Evolutionary conservation across 1,140 invertebrate genomes (phyloP), one percentile per base, ranked within the genome.

Genomic region (Plectrocnemia conspersa): DNA sequence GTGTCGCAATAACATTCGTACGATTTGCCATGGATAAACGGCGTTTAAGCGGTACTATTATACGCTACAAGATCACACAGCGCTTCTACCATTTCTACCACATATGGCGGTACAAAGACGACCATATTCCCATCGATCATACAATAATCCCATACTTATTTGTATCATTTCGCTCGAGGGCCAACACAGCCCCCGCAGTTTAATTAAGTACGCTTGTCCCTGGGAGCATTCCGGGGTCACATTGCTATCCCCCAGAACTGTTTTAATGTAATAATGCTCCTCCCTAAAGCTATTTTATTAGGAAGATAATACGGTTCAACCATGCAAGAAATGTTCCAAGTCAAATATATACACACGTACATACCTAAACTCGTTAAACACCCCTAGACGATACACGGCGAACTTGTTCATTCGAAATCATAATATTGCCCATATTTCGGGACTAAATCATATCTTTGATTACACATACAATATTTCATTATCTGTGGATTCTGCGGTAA

Each of bases 111-210:
- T n/a, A n/a, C n/a, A n/a, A n/a, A n/a, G n/a, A n/a, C n/a, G n/a
- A 29, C n/a, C 27, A 29, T 29, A 29, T 15, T 29, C 11, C 49
- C 58, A 60, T 60, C 58, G 58, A 60, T 60, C 58, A 56, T 56
- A 54, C 32, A 60, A 54, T 60, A 60, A 60, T 60, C 58, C 54
- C 38, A 56, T 53, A 55, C 53, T 59, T 59, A 60, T 60, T 60
- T 60, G 58, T 60, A 60, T 56, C 49, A 48, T 56, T 56, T 46
- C 46, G 41, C 49, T 36, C 38, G 49, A 23, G 48, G 53, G 49
- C 33, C 15, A 36, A 47, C 19, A 38, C 19, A 22, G 23, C 25
- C 46, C 53, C 47, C 50, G 44, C 53, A 29, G 58, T 59, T 59
- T 59, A 59, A 59, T 59, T 59, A 59, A 55, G 58, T 55, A 35